Conservation (phyloP, 1,140 invertebrate genomes). For the Macrobrachium rosenbergii region DNA sequence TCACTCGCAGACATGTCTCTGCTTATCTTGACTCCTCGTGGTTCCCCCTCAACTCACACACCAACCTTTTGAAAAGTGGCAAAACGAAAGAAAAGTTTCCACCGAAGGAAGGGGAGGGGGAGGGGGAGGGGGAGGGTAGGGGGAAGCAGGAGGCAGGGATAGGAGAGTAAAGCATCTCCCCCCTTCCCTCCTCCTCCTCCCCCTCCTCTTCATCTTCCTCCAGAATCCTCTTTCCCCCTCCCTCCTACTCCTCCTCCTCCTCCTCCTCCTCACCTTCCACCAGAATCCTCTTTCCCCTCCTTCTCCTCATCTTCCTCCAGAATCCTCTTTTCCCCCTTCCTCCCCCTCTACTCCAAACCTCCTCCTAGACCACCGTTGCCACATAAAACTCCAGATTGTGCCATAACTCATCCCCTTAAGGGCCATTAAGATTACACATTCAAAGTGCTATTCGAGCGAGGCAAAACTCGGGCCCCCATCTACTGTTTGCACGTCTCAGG, state of each 20-base stretch:
- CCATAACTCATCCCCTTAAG: conserved; percentile 62
- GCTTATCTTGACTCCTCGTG: too few species aligned
- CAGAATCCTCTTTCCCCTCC: too few species aligned
- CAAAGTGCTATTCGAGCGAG: conserved; percentile 58
- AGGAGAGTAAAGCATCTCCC: conserved; percentile 1
- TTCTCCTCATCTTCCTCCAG: not conserved
- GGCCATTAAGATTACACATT: conserved; percentile 64
- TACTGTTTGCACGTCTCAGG: not conserved
- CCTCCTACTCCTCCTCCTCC: too few species aligned
- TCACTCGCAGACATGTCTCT: too few species aligned
- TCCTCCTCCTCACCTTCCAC: too few species aligned
- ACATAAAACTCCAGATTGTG: conserved; percentile 63
- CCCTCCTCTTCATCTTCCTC: too few species aligned
- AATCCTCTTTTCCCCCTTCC: not conserved
- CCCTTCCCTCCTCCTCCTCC: not conserved
- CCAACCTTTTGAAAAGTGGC: not conserved
- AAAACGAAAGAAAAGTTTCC: not conserved
- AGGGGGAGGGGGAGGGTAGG: not conserved
- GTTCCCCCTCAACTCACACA: too few species aligned
- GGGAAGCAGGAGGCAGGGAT: not conserved
- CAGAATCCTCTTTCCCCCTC: too few species aligned
- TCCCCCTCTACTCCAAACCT: conserved; percentile 7
- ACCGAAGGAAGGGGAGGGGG: not conserved
- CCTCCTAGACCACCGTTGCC: conserved; percentile 26
- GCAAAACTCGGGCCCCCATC: conserved; percentile 10